Percentiles rank a stretch among this genome's conserved stretches.
These are phyloP conservation scores for Andrena bucephala DNA, from an alignment of 2,888 invertebrate species.

Conservation along the genomic window DNA sequence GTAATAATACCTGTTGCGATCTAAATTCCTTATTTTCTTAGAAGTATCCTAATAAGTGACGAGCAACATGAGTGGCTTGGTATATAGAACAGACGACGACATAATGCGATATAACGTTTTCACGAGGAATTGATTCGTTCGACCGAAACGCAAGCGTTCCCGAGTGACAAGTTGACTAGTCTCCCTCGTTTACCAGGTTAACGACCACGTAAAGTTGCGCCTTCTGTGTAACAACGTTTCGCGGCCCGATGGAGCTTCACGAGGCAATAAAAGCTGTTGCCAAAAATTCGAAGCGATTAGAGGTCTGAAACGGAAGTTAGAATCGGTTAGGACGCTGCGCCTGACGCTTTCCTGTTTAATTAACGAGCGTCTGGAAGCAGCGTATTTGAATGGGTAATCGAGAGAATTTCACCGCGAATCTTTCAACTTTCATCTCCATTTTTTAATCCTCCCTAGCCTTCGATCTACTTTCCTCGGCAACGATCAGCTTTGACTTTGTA, in stretches of 20 bases:
- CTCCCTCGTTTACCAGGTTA: background rate
- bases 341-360: background rate
- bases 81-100: background rate
- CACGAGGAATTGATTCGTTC: no score
- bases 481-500: conserved; percentile 1
- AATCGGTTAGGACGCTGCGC: background rate
- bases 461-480: no score
- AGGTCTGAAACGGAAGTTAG: conserved; percentile 3
- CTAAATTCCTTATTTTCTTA: no score
- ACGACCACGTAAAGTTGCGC: background rate
- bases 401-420: background rate
- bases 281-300: conserved; percentile 7
- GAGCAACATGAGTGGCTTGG: no score
- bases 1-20: no score
- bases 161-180: no score
- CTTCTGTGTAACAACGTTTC: background rate
- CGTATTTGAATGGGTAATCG: background rate
- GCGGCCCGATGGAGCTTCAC: background rate
- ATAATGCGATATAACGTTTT: background rate
- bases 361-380: background rate
- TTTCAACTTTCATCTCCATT: no score
- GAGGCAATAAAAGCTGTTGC: background rate
- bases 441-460: no score
- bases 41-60: no score
- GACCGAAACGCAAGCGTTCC: no score